Base-by-base conservation (phyloP, 2,113 vertebrate genomes). In the Haplochromis vanheusdeni region DNA sequence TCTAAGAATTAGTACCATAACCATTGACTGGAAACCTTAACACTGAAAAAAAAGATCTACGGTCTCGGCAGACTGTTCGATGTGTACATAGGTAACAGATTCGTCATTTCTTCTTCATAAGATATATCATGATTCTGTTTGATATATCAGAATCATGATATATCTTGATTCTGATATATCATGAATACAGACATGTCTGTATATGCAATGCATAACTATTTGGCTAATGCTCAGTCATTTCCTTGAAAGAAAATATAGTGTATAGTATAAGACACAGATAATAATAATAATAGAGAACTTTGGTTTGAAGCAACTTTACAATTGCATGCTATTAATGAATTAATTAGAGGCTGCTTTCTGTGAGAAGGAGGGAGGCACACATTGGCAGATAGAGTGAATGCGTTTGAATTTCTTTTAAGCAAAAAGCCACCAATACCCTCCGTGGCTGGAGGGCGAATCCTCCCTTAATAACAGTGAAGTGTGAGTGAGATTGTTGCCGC, bases 241-340 rank as follows among this genome's bases (percentile, higher is more conserved):
- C 19, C 23, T 73, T 73, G 68, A 77, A 19, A 85, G 58, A 81
- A 91, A 79, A 82, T 75, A 89, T 60, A 84, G 82, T 87, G 81
- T 79, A n/a, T n/a, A n/a, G n/a, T n/a, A n/a, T n/a, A 81, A 90
- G 84, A 88, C 80, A 83, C 52, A 51, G 62, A 37, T 51, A 73
- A 73, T 73, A 28, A 73, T 73, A 28, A 89, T 82, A 90, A 84
- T 82, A 45, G 42, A 88, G 23, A 85, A 45, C 42, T 90, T 70
- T 77, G 87, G 51, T 54, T 80, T 28, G 79, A 89, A 75, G 82
- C 81, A 84, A 86, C 92, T 94, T 85, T 87, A 92, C 83, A 83
- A 73, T 90, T 3, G 47, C 26, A 54, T 77, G 47, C 65, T 89
- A 86, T 92, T 90, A 92, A 68, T 13, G 33, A 37, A 94, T 93